Conservation (phyloP, 2,888 invertebrate species). For the Criorhina ranunculi region DNA sequence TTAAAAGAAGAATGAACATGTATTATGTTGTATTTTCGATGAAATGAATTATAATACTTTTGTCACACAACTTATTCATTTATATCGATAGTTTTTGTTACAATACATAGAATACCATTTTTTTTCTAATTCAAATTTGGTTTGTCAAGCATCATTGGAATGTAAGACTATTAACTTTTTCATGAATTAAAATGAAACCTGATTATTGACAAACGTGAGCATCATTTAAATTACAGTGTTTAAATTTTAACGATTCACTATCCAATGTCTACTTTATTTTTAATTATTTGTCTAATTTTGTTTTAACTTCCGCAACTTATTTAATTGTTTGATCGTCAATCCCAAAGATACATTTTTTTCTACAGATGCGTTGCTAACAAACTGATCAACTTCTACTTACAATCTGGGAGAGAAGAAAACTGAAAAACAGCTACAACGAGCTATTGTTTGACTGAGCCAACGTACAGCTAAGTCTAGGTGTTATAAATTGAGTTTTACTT, state of each 20-base stretch:
- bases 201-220: conserved; percentile 57
- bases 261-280: conserved; percentile 9
- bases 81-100: background rate
- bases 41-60: too few relatives aligned
- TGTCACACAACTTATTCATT: too few relatives aligned
- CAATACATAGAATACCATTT: background rate
- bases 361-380: background rate
- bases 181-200: conserved; percentile 44
- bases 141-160: conserved; percentile 8
- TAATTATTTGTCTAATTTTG: conserved; percentile 18
- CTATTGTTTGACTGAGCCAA: conserved; percentile 55
- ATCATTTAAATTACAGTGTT: conserved; percentile 55
- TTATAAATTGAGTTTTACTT: conserved; percentile 56
- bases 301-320: conserved; percentile 22
- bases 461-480: conserved; percentile 31
- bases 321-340: background rate
- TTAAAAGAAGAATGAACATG: too few relatives aligned
- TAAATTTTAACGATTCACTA: conserved; percentile 36
- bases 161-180: conserved; percentile 44
- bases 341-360: background rate
- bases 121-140: conserved; percentile 32
- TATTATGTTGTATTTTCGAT: too few relatives aligned
- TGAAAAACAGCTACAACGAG: conserved; percentile 42
- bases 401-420: background rate
- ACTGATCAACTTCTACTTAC: conserved; percentile 38